Evolutionary conservation across 2,113 vertebrate genomes (phyloP).

Genomic region (Leptobrachium ailaonicum): DNA sequence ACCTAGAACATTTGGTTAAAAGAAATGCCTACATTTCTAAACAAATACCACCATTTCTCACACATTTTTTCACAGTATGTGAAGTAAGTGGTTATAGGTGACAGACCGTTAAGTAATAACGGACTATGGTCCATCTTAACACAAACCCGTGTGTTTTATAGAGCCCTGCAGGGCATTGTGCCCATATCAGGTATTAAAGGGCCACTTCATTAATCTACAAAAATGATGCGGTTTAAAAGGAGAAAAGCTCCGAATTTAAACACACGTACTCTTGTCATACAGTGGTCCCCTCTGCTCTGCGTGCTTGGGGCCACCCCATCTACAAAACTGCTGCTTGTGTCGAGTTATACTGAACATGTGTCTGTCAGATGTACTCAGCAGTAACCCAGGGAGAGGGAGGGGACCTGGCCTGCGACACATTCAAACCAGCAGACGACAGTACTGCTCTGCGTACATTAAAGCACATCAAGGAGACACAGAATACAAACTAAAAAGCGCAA

Average conservation of each 20-base stretch:
- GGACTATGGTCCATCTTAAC: background rate
- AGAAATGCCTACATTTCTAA: background rate
- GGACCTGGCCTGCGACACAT: conserved; percentile 6
- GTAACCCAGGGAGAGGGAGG: conserved; percentile 41
- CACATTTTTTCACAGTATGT: too few species aligned
- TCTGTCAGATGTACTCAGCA: conserved; percentile 47
- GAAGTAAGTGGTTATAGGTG: too few species aligned
- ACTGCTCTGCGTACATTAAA: conserved; percentile 48
- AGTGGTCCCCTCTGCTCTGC: too few species aligned
- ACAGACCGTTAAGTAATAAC: background rate
- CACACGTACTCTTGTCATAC: too few species aligned
- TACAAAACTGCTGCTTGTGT: conserved; percentile 13
- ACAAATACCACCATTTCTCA: too few species aligned
- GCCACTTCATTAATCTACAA: background rate
- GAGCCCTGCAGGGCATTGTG: too few species aligned
- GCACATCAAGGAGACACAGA: background rate
- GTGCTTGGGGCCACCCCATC: background rate
- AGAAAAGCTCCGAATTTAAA: background rate
- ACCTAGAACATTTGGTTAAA: background rate
- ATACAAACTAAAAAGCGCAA: too few species aligned
- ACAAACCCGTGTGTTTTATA: too few species aligned
- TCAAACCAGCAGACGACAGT: background rate
- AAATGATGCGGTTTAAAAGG: background rate
- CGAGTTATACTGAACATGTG: conserved; percentile 41
- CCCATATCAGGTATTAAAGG: background rate